These are phyloP conservation scores for Hylaeus volcanicus DNA, from an alignment of 1,140 invertebrate species.

Conservation along the genomic window DNA sequence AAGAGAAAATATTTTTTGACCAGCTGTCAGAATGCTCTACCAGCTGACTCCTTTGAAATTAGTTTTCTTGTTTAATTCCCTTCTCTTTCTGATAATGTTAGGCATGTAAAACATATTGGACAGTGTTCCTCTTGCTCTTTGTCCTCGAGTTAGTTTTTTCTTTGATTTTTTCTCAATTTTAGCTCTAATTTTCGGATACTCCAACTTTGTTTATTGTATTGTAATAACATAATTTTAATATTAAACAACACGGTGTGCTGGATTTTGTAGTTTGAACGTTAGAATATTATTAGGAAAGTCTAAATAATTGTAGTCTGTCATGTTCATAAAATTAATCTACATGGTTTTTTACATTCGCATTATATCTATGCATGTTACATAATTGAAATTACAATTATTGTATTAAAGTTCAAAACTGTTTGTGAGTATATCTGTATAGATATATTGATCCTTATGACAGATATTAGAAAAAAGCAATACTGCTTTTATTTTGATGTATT, in stretches of 20 bases:
- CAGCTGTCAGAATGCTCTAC: conserved; percentile 58
- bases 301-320: neutral
- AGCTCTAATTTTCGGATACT: neutral
- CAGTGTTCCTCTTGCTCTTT: conserved; percentile 39
- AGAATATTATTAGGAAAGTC: neutral
- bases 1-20: neutral
- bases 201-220: conserved; percentile 1
- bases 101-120: conserved; percentile 61
- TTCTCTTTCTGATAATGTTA: conserved; percentile 45
- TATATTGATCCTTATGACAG: neutral
- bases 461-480: neutral
- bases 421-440: neutral
- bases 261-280: neutral
- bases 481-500: neutral
- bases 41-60: conserved; percentile 58
- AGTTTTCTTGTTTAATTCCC: conserved; percentile 34
- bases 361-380: conserved; percentile 31
- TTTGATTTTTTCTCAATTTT: neutral
- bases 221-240: conserved; percentile 3
- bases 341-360: neutral
- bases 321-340: neutral
- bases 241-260: neutral
- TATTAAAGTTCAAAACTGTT: conserved; percentile 16
- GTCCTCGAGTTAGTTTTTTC: neutral
- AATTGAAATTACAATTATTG: conserved; percentile 48